Evolutionary conservation across 2,797 vertebrate genomes (phyloP).

Genomic region (Acrossocheilus fasciatus): DNA sequence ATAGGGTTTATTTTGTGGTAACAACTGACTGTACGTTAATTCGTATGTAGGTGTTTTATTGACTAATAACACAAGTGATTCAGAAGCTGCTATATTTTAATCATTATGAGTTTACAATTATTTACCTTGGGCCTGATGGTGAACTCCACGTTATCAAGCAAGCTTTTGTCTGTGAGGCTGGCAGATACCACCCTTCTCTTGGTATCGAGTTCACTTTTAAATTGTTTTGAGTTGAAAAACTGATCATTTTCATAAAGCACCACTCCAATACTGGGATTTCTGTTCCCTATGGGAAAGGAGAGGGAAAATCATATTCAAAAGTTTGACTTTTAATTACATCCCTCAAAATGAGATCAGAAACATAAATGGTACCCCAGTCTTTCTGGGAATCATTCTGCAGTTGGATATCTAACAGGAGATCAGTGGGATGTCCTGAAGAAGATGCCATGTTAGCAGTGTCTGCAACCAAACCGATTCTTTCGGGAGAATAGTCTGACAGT

Average conservation of each 20-base stretch:
- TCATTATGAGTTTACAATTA: neutral
- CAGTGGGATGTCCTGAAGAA: neutral
- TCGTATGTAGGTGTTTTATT: neutral
- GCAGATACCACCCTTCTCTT: too few relatives aligned
- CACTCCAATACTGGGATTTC: too few relatives aligned
- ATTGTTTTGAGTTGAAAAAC: too few relatives aligned
- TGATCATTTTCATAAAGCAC: too few relatives aligned
- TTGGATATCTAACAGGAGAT: slow-evolving; percentile 62
- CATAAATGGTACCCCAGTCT: neutral
- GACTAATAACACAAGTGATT: neutral
- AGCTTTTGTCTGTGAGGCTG: too few relatives aligned
- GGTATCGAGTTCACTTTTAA: too few relatives aligned
- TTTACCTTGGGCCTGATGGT: too few relatives aligned
- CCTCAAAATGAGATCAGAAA: neutral
- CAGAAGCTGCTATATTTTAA: neutral
- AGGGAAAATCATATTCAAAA: neutral
- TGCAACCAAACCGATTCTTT: slow-evolving; percentile 37
- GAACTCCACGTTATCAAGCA: too few relatives aligned
- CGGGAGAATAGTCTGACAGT: slow-evolving; percentile 48
- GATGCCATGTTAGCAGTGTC: neutral
- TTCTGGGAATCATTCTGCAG: slow-evolving; percentile 62
- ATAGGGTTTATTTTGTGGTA: neutral
- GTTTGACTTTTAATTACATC: neutral
- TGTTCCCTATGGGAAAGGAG: too few relatives aligned
- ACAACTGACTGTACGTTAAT: neutral